These are phyloP conservation scores for Rhea pennata DNA, from an alignment of 2,113 vertebrate species.

Conservation along the genomic window DNA sequence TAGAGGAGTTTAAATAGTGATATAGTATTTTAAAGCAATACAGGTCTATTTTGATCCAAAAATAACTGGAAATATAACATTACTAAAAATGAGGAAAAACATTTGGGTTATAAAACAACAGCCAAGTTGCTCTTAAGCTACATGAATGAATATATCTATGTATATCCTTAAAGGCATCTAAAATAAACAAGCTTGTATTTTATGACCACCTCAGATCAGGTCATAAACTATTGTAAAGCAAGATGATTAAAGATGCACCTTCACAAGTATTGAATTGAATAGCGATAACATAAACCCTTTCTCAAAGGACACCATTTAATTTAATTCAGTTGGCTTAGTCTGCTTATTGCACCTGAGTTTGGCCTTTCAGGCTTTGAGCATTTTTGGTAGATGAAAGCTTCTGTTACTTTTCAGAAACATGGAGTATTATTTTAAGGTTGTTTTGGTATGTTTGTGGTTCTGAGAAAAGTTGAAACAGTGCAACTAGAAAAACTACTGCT, in stretches of 20 bases:
- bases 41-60: neutral
- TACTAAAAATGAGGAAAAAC: neutral
- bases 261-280: neutral
- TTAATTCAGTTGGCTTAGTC: neutral
- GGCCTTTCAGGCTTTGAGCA: neutral
- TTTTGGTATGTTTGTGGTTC: neutral
- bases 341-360: neutral
- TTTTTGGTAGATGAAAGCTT: neutral
- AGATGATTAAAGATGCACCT: neutral
- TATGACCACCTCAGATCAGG: neutral
- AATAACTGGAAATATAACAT: neutral
- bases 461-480: neutral
- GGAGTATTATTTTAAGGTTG: neutral
- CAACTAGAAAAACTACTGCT: neutral
- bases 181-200: too few species aligned
- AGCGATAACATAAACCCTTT: neutral
- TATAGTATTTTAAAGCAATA: neutral
- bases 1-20: neutral
- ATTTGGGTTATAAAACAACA: neutral
- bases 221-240: neutral
- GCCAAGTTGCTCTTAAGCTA: neutral
- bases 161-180: too few species aligned
- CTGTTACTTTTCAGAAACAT: fast-evolving
- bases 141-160: too few species aligned
- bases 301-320: neutral